phyloP scores from a whole-genome alignment of 2,797 vertebrate genomes.

The Characodon lateralis region DNA sequence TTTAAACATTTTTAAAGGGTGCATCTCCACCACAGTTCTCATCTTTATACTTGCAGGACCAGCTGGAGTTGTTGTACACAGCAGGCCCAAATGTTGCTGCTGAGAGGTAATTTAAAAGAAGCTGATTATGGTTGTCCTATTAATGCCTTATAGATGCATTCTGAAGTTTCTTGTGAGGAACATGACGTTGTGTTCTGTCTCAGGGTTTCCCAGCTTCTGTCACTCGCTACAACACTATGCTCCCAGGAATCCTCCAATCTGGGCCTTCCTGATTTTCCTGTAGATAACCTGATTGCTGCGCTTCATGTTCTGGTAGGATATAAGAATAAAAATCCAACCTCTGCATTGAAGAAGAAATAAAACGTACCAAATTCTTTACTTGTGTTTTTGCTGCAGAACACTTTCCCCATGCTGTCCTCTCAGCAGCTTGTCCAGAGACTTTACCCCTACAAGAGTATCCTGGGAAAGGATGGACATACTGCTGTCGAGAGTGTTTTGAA shows the following conservation, averaged over 20 bases:
- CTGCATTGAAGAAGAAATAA: accelerated
- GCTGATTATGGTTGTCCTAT: neutral
- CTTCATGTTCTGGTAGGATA: slow-evolving; percentile 89
- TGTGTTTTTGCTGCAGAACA: slow-evolving; percentile 79
- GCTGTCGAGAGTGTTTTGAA: slow-evolving; percentile 88
- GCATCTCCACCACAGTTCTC: neutral
- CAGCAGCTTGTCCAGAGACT: slow-evolving; percentile 86
- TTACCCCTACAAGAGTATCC: slow-evolving; percentile 89
- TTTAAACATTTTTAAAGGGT: neutral
- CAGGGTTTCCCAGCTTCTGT: slow-evolving; percentile 94
- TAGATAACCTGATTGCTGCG: slow-evolving; percentile 89
- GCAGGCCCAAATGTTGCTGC: slow-evolving; percentile 86
- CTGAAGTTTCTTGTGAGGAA: neutral
- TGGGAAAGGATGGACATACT: slow-evolving; percentile 89
- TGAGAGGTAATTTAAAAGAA: slow-evolving; percentile 81
- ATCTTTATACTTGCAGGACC: slow-evolving; percentile 81
- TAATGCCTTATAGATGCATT: neutral
- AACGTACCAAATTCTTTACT: neutral
- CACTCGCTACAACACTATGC: slow-evolving; percentile 92
- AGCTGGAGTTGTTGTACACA: slow-evolving; percentile 89
- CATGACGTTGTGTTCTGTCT: slow-evolving; percentile 4
- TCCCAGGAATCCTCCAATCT: slow-evolving; percentile 92
- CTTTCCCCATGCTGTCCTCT: slow-evolving; percentile 88
- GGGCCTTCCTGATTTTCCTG: slow-evolving; percentile 95
- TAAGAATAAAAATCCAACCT: neutral